Evolutionary conservation across 2,888 invertebrate species (phyloP).

Genomic region (Micropterix aruncella): DNA sequence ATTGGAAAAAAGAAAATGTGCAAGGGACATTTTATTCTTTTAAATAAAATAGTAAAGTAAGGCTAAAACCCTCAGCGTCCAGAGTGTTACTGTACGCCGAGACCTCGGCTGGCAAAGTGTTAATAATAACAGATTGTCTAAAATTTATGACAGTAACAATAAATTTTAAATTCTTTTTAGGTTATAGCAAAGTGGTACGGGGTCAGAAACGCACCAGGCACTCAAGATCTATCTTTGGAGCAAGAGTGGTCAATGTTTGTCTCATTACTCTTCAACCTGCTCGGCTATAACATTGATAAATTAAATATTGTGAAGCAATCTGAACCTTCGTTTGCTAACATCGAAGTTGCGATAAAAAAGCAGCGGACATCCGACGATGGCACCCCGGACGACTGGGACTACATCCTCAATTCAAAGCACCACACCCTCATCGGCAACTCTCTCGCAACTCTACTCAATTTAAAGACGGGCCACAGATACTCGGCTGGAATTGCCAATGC

Average conservation of each 20-base stretch:
- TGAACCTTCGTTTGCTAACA: constrained; percentile 22
- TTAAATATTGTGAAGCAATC: constrained; percentile 30
- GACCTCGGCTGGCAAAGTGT: too few species aligned
- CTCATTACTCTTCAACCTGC: constrained; percentile 38
- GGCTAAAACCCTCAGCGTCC: too few species aligned
- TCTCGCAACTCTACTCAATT: constrained; percentile 28
- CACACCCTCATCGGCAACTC: constrained; percentile 34
- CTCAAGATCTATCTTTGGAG: constrained; percentile 55
- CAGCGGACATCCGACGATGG: constrained; percentile 67
- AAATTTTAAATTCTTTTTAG: too few species aligned
- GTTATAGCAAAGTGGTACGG: constrained; percentile 78
- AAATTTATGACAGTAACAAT: too few species aligned
- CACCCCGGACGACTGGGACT: constrained; percentile 71
- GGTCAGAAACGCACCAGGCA: constrained; percentile 75
- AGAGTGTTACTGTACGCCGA: too few species aligned
- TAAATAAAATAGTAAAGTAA: too few species aligned
- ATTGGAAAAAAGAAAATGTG: too few species aligned
- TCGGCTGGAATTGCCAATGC: constrained; percentile 7
- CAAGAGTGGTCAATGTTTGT: constrained; percentile 75
- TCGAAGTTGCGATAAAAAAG: constrained; percentile 55
- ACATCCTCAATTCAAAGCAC: constrained; percentile 42
- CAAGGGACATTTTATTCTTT: too few species aligned
- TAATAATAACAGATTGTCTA: too few species aligned
- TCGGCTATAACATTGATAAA: constrained; percentile 59
- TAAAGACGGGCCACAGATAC: constrained; percentile 13